phyloP scores from a whole-genome alignment of 2,797 vertebrate species.

The Netta rufina region DNA sequence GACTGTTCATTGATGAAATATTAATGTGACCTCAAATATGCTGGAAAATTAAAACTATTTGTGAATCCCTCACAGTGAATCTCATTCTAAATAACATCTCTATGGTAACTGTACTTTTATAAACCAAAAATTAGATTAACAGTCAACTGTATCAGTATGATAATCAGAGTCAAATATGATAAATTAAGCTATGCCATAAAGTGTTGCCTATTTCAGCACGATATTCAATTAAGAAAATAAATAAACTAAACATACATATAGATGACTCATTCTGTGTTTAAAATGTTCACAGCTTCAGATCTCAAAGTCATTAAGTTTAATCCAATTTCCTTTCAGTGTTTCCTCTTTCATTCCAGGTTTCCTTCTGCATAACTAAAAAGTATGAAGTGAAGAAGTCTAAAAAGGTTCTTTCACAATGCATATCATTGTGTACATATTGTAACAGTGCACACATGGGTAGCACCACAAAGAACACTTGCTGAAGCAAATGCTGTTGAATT shows the following conservation, averaged over 20 bases:
- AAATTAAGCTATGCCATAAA: conserved; percentile 47
- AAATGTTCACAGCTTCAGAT: conserved; percentile 72
- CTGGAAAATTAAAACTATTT: conserved; percentile 56
- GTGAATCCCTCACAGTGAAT: conserved; percentile 3
- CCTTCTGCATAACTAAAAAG: conserved; percentile 65
- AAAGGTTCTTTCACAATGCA: conserved; percentile 6
- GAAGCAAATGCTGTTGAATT: neutral
- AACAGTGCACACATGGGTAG: neutral
- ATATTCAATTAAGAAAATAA: conserved; percentile 70
- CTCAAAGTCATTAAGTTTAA: conserved; percentile 64
- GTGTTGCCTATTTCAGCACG: conserved; percentile 51
- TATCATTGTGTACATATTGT: neutral
- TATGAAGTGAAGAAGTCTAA: conserved; percentile 62
- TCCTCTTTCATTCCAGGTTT: conserved; percentile 66
- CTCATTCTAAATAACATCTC: conserved; percentile 27
- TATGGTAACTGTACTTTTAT: conserved; percentile 41
- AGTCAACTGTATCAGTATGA: conserved; percentile 32
- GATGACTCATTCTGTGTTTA: conserved; percentile 66
- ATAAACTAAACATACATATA: conserved; percentile 66
- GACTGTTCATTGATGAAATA: conserved; percentile 71
- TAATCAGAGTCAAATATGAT: conserved; percentile 26
- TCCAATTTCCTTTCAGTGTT: conserved; percentile 65
- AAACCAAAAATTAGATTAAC: conserved; percentile 50
- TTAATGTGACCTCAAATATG: conserved; percentile 62
- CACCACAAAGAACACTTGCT: neutral